Conservation (phyloP, 2,888 invertebrate genomes). For the Osedax frankpressi region DNA sequence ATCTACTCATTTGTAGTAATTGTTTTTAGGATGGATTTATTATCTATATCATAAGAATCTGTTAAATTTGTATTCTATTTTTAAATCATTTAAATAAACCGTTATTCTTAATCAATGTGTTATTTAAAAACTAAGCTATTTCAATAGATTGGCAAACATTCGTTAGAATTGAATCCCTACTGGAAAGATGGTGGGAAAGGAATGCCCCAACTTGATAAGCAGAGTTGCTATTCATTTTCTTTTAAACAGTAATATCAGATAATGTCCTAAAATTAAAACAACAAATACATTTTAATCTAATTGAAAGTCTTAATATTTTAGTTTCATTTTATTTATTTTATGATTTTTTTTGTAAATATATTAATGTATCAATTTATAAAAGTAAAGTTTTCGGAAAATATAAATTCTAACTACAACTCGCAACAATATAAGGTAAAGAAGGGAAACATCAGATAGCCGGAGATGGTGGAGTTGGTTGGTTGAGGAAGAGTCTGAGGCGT, state of each 20-base stretch:
- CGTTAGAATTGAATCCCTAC: conserved; percentile 73
- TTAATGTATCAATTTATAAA: neutral
- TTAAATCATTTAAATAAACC: neutral
- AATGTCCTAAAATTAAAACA: no score
- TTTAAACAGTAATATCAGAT: no score
- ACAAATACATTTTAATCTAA: neutral
- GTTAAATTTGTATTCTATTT: no score
- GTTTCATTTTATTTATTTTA: neutral
- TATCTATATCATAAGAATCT: no score
- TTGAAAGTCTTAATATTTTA: neutral
- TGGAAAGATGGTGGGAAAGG: conserved; percentile 82
- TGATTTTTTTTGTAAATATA: neutral
- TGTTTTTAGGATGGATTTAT: no score
- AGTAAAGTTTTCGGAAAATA: neutral
- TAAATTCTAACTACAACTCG: no score
- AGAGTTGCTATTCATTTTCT: no score
- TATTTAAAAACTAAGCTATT: neutral
- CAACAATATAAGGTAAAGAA: no score
- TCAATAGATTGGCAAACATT: conserved; percentile 56
- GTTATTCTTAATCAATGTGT: neutral
- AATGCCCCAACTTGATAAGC: conserved; percentile 52
- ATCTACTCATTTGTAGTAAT: neutral
- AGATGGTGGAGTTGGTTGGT: conserved; percentile 51
- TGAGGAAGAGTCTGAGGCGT: conserved; percentile 50
- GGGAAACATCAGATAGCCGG: conserved; percentile 42